These are phyloP conservation scores for Sarcophaga rosellei DNA, from an alignment of 2,888 invertebrate species.

Conservation along the genomic window DNA sequence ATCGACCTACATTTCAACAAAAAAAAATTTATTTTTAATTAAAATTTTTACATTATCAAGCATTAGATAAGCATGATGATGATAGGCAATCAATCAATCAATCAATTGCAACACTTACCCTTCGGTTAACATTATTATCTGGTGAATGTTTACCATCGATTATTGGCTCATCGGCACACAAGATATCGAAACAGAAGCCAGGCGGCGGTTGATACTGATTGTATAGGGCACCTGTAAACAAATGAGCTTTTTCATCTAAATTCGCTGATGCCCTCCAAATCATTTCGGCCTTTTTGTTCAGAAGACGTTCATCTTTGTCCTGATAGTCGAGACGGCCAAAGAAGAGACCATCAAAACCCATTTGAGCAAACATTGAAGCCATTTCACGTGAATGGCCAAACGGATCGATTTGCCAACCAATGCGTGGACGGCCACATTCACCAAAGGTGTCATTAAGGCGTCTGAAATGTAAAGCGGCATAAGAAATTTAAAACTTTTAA, in stretches of 20 bases:
- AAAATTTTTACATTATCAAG: too few relatives aligned
- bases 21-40: not conserved
- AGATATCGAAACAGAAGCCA: constrained; percentile 96
- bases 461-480: constrained; percentile 76
- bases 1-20: constrained; percentile 71
- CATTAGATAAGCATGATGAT: not conserved
- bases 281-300: constrained; percentile 87
- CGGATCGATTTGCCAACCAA: constrained; percentile 94
- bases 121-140: constrained; percentile 90
- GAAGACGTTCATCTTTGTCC: constrained; percentile 86
- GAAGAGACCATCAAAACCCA: constrained; percentile 94
- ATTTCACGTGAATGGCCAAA: constrained; percentile 94
- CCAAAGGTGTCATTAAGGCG: constrained; percentile 87
- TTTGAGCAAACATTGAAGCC: constrained; percentile 89
- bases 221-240: constrained; percentile 93
- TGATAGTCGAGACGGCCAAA: constrained; percentile 93
- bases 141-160: constrained; percentile 91
- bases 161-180: constrained; percentile 92
- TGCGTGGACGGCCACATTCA: constrained; percentile 87
- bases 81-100: constrained; percentile 82
- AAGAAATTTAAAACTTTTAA: not conserved
- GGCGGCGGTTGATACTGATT: constrained; percentile 92
- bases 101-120: constrained; percentile 87
- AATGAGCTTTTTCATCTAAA: constrained; percentile 85
- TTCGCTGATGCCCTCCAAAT: constrained; percentile 90